phyloP scores from a whole-genome alignment of 2,888 invertebrate species.

The Volucella bombylans region DNA sequence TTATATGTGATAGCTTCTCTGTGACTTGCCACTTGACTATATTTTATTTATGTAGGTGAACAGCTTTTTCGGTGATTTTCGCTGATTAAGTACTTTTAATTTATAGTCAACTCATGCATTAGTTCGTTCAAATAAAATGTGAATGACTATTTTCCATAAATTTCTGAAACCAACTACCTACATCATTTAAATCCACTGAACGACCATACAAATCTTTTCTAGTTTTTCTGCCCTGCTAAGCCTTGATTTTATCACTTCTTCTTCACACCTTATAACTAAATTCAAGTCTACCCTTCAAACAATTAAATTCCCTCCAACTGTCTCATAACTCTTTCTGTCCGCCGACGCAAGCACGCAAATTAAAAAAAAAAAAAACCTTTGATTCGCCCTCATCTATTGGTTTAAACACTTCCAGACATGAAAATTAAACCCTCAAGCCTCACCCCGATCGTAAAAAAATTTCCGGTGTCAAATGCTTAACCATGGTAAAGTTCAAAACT shows the following conservation, averaged over 20 bases:
- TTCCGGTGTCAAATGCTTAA: conserved; percentile 56
- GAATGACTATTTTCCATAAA: too few species aligned
- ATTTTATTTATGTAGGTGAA: too few species aligned
- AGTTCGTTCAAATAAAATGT: too few species aligned
- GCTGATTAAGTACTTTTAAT: too few species aligned
- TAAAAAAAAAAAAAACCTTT: conserved; percentile 16
- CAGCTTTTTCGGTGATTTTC: too few species aligned
- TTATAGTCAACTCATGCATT: too few species aligned
- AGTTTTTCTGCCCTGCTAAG: not conserved
- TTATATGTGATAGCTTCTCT: too few species aligned
- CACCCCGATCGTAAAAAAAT: conserved; percentile 11
- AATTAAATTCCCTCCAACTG: conserved; percentile 13
- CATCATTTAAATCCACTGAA: too few species aligned
- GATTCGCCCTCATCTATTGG: conserved; percentile 5
- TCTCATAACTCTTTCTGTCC: not conserved
- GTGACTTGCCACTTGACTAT: too few species aligned
- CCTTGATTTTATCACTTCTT: not conserved
- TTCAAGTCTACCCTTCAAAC: conserved; percentile 21
- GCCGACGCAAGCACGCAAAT: not conserved
- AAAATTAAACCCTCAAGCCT: conserved; percentile 45
- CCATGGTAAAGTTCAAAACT: conserved; percentile 63
- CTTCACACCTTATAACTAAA: conserved; percentile 29
- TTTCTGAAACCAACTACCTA: too few species aligned
- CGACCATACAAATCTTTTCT: not conserved
- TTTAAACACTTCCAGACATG: conserved; percentile 59